Conservation (phyloP, 1,140 invertebrate genomes). For the Homalodisca vitripennis region DNA sequence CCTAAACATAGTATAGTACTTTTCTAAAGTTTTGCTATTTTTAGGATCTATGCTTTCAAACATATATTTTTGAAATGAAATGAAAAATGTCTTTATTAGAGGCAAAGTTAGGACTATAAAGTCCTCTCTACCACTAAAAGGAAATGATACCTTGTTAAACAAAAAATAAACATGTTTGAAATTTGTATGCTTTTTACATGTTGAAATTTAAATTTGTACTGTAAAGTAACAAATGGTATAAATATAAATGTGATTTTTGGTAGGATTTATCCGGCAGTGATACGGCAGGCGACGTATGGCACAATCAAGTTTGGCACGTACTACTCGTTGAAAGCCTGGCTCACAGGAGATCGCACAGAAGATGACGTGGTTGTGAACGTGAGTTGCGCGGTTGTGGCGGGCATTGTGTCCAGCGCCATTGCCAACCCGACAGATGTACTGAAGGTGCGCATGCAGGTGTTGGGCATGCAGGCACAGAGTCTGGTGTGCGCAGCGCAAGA, state of each 20-base stretch:
- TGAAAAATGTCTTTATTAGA: too few species aligned
- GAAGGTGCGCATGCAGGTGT: slow-evolving; percentile 93
- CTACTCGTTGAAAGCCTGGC: slow-evolving; percentile 79
- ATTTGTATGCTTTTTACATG: not conserved
- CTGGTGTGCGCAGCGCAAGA: slow-evolving; percentile 74
- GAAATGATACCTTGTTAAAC: too few species aligned
- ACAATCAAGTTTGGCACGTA: slow-evolving; percentile 97
- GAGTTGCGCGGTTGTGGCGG: slow-evolving; percentile 78
- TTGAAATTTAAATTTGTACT: not conserved
- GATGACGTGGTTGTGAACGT: slow-evolving; percentile 80
- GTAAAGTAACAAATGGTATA: not conserved
- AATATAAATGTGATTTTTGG: slow-evolving; percentile 39
- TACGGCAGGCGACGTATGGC: slow-evolving; percentile 92
- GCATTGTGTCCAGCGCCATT: slow-evolving; percentile 89
- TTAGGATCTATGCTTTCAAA: too few species aligned
- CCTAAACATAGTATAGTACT: too few species aligned
- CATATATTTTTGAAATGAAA: too few species aligned
- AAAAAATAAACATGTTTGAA: too few species aligned
- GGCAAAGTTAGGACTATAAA: too few species aligned
- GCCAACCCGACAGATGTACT: slow-evolving; percentile 97
- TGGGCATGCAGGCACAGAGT: slow-evolving; percentile 53
- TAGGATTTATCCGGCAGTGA: slow-evolving; percentile 87
- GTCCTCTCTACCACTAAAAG: too few species aligned
- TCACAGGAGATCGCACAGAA: slow-evolving; percentile 54
- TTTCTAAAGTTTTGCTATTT: too few species aligned